phyloP scores from a whole-genome alignment of 1,140 invertebrate genomes.

The Belonocnema kinseyi region DNA sequence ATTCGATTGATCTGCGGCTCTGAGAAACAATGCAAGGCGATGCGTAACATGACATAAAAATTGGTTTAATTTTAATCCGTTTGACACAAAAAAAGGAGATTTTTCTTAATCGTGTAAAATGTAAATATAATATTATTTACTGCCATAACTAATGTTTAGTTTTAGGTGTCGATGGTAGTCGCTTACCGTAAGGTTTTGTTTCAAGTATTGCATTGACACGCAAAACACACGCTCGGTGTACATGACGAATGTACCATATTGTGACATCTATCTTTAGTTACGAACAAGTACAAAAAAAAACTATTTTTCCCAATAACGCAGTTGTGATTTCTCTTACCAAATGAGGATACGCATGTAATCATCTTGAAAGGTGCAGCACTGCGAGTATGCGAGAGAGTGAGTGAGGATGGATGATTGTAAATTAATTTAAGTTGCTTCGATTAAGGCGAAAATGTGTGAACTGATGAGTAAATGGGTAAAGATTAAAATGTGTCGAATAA shows the following conservation, averaged over 20 bases:
- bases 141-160: slow-evolving; percentile 57
- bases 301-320: slow-evolving; percentile 62
- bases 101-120: slow-evolving; percentile 48
- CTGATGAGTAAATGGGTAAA: slow-evolving; percentile 42
- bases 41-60: slow-evolving; percentile 30
- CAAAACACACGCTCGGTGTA: slow-evolving; percentile 24
- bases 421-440: slow-evolving; percentile 31
- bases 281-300: slow-evolving; percentile 61
- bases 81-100: slow-evolving; percentile 27
- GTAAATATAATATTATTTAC: slow-evolving; percentile 61
- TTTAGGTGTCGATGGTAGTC: slow-evolving; percentile 44
- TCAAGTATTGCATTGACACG: slow-evolving; percentile 54
- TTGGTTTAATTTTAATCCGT: slow-evolving; percentile 34
- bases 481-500: slow-evolving; percentile 55
- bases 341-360: slow-evolving; percentile 60
- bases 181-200: slow-evolving; percentile 46
- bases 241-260: slow-evolving; percentile 28
- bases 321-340: slow-evolving; percentile 65
- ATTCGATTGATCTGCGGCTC: neutral
- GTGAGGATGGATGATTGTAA: slow-evolving; percentile 42
- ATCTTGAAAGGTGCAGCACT: slow-evolving; percentile 42
- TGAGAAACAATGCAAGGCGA: neutral
- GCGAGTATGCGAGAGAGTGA: slow-evolving; percentile 36
- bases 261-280: slow-evolving; percentile 50
- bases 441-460: neutral